Conservation (phyloP, 2,888 invertebrate genomes). For the Allacma fusca region DNA sequence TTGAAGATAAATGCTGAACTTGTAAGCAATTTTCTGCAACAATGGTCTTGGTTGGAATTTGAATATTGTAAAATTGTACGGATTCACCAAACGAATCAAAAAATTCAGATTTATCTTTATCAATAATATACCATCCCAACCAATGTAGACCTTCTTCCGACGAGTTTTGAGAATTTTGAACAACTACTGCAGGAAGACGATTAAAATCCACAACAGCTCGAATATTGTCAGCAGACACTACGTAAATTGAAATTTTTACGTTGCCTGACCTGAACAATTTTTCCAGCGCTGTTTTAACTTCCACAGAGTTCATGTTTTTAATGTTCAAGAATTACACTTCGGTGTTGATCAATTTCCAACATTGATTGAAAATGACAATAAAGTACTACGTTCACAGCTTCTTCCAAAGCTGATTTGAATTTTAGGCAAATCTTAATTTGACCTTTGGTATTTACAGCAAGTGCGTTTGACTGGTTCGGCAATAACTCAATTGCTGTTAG, state of each 20-base stretch:
- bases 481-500: too few relatives aligned
- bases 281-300: neutral
- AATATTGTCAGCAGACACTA: neutral
- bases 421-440: neutral
- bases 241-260: neutral
- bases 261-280: neutral
- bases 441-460: too few relatives aligned
- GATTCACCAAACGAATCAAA: slow-evolving; percentile 5
- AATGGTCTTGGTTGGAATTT: too few relatives aligned
- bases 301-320: neutral
- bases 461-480: too few relatives aligned
- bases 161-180: neutral
- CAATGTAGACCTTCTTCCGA: neutral
- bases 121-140: slow-evolving; percentile 6
- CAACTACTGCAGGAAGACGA: too few relatives aligned
- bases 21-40: too few relatives aligned
- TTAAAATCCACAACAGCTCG: too few relatives aligned
- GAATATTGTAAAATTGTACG: too few relatives aligned
- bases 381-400: neutral
- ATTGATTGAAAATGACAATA: neutral
- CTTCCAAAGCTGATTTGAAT: neutral
- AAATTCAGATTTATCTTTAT: neutral
- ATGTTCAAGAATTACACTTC: neutral
- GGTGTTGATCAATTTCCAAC: neutral
- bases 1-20: too few relatives aligned